Evolutionary conservation across 2,113 vertebrate species (phyloP), one percentile per base, ranked within the genome.

Genomic region (Nothocercus nigrocapillus): DNA sequence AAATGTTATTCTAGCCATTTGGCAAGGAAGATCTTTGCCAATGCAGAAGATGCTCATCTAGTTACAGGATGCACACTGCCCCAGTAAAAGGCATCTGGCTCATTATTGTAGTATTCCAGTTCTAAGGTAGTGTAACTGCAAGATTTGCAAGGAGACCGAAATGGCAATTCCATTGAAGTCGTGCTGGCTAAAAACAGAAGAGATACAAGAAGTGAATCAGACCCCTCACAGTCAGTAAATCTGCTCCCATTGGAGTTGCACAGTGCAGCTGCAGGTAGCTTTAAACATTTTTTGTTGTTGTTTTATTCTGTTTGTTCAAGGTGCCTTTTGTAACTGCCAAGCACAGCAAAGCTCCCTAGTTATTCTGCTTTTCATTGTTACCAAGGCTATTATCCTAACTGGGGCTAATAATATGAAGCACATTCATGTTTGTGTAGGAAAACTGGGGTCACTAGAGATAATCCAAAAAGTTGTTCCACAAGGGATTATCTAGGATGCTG

Each of bases 381-480:
- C 82, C 79, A 84, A 84, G 53, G 58, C 76, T 95, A 21, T 95
- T 95, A 89, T 86, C 77, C 94, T 89, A 90, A 86, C 95, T 84
- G 85, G 56, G 66, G 47, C 82, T 93, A 94, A 83, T 88, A 95
- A 84, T 62, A 84, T 32, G 73, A 95, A 87, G 25, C 66, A 84
- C 70, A 45, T 83, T 84, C 56, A 32, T 68, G 64, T 94, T 96
- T 96, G 66, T 82, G 76, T 86, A 58, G 91, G 89, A 91, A 96
- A 98, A 97, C 95, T 76, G 75, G 77, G 93, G 95, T 97, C 96
- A 97, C 92, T 80, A 66, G 83, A 95, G 93, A 96, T 97, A 96
- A 98, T 97, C 96, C 93, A 96, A 78, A 95, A 96, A 91, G 91
- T 93, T 97, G 93, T 94, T 93, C 82, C 92, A 80, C 73, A 75